Evolutionary conservation across 2,888 invertebrate species (phyloP).

Genomic region (Ethmia dodecea): DNA sequence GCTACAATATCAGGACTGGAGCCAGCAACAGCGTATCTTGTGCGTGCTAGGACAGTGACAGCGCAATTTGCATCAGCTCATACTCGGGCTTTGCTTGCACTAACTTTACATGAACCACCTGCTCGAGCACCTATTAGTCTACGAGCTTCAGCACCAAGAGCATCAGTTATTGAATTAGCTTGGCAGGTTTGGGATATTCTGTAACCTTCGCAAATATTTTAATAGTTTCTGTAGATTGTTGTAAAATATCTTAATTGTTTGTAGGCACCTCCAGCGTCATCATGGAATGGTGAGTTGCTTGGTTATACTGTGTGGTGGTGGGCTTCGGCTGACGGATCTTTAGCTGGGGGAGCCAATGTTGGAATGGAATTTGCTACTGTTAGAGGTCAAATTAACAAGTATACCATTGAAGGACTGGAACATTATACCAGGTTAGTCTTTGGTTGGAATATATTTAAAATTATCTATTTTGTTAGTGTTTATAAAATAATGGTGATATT

Average conservation of each 20-base stretch:
- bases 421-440: constrained; percentile 86
- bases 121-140: constrained; percentile 57
- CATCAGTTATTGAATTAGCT: constrained; percentile 56
- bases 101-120: constrained; percentile 66
- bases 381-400: constrained; percentile 84
- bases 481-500: background rate
- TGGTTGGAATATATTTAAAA: background rate
- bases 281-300: constrained; percentile 86
- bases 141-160: constrained; percentile 55
- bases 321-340: constrained; percentile 60
- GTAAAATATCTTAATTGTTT: too few relatives aligned
- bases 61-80: constrained; percentile 67
- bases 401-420: constrained; percentile 82
- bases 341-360: constrained; percentile 52
- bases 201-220: too few relatives aligned
- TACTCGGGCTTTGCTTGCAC: constrained; percentile 58
- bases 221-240: too few relatives aligned
- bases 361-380: constrained; percentile 81
- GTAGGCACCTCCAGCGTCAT: constrained; percentile 81
- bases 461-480: background rate
- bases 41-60: constrained; percentile 62
- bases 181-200: constrained; percentile 74
- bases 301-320: constrained; percentile 88
- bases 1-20: constrained; percentile 64
- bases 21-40: constrained; percentile 64